Conservation (phyloP, 1,140 invertebrate genomes). For the Apis dorsata region DNA sequence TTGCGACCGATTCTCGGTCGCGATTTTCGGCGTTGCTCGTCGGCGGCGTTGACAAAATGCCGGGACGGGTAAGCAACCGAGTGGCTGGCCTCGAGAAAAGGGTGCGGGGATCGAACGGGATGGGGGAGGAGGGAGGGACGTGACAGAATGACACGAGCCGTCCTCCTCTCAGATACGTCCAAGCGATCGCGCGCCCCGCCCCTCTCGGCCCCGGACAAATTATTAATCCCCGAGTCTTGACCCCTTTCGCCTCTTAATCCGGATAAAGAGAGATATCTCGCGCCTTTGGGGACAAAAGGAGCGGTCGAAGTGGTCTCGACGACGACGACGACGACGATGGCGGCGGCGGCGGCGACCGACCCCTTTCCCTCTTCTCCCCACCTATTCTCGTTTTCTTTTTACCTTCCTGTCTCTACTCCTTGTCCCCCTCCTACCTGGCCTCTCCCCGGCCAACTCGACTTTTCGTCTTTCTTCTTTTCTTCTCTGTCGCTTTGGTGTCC, state of each 20-base stretch:
- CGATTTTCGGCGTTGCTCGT: slow-evolving; percentile 47
- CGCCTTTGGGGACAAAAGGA: slow-evolving; percentile 62
- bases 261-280: slow-evolving; percentile 69
- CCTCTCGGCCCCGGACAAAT: slow-evolving; percentile 61
- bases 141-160: slow-evolving; percentile 57
- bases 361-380: background rate
- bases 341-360: background rate
- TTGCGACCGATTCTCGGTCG: slow-evolving; percentile 9
- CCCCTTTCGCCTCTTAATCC: slow-evolving; percentile 68
- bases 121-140: background rate
- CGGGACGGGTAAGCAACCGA: background rate
- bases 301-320: slow-evolving; percentile 36
- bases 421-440: background rate
- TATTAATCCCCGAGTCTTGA: slow-evolving; percentile 73
- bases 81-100: too few species aligned
- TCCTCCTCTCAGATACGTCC: slow-evolving; percentile 43
- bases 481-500: background rate
- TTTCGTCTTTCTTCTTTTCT: background rate
- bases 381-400: background rate
- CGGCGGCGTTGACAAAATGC: background rate
- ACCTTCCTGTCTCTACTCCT: background rate
- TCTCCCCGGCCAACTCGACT: background rate
- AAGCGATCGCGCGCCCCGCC: slow-evolving; percentile 40
- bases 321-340: slow-evolving; percentile 20
- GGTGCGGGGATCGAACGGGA: background rate